Conservation (phyloP, 2,797 vertebrate species). For the Aulostomus chinensis region DNA sequence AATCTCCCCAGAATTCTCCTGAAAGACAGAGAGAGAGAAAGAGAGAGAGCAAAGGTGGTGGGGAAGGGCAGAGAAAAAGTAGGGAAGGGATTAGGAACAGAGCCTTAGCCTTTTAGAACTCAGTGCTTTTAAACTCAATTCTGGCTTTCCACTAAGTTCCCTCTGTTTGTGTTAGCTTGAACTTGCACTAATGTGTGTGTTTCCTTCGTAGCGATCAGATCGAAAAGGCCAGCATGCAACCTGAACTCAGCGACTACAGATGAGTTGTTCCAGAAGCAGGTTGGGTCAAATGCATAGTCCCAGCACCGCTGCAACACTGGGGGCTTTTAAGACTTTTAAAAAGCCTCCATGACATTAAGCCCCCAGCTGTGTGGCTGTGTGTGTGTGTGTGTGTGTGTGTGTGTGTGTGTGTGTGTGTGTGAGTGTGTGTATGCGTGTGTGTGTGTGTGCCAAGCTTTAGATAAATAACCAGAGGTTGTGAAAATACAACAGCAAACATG, state of each 20-base stretch:
- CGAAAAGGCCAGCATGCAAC: slow-evolving; percentile 4
- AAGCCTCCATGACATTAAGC: slow-evolving; percentile 21
- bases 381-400: neutral
- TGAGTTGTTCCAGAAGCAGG: slow-evolving; percentile 37
- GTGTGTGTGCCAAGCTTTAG: too few relatives aligned
- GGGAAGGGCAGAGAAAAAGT: slow-evolving; percentile 30
- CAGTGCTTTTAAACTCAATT: slow-evolving; percentile 45
- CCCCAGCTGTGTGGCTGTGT: neutral
- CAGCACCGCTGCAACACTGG: slow-evolving; percentile 27
- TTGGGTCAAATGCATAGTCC: slow-evolving; percentile 44
- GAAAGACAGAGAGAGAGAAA: slow-evolving; percentile 41
- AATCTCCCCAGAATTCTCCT: slow-evolving; percentile 80
- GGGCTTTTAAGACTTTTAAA: slow-evolving; percentile 64
- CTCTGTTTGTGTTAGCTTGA: slow-evolving; percentile 22
- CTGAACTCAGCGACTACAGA: slow-evolving; percentile 19
- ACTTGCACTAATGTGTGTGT: slow-evolving; percentile 8
- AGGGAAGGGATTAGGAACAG: slow-evolving; percentile 54
- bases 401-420: neutral
- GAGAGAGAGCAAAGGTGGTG: slow-evolving; percentile 5
- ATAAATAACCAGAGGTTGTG: too few relatives aligned
- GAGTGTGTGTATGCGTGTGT: neutral
- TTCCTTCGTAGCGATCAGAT: slow-evolving; percentile 3
- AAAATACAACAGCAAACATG: too few relatives aligned
- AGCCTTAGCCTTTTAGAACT: slow-evolving; percentile 51
- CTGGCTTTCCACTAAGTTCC: slow-evolving; percentile 36